phyloP scores from a whole-genome alignment of 2,113 vertebrate species.

The Tamias sibiricus region DNA sequence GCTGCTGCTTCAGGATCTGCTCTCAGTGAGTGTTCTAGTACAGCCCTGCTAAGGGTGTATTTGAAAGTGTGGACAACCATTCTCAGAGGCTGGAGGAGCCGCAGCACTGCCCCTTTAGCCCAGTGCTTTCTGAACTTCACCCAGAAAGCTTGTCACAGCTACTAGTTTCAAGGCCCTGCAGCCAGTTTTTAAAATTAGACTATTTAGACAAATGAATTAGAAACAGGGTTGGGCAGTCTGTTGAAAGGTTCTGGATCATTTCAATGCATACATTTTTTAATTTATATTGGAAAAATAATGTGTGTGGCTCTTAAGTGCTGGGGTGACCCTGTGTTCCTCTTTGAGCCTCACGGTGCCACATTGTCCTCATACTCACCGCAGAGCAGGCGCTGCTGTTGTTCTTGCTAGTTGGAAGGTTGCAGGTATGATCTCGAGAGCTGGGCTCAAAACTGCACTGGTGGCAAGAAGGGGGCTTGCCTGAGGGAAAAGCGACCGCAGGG shows the following conservation, averaged over 20 bases:
- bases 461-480: too few relatives aligned
- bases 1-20: too few relatives aligned
- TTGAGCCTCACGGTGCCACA: background rate
- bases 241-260: background rate
- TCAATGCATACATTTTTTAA: too few relatives aligned
- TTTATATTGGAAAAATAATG: background rate
- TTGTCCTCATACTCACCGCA: rapidly evolving
- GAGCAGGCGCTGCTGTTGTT: background rate
- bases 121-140: background rate
- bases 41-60: rapidly evolving
- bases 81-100: background rate
- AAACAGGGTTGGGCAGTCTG: background rate
- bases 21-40: background rate
- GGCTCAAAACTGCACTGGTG: too few relatives aligned
- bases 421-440: background rate
- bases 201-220: background rate
- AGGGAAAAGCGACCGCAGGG: background rate
- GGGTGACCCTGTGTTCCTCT: background rate
- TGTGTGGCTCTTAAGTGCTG: rapidly evolving
- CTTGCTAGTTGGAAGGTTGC: background rate
- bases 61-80: background rate
- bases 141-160: too few relatives aligned
- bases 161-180: background rate
- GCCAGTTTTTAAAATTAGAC: background rate
- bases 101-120: rapidly evolving